phyloP scores from a whole-genome alignment of 1,140 invertebrate species.

The Trichonephila clavata region DNA sequence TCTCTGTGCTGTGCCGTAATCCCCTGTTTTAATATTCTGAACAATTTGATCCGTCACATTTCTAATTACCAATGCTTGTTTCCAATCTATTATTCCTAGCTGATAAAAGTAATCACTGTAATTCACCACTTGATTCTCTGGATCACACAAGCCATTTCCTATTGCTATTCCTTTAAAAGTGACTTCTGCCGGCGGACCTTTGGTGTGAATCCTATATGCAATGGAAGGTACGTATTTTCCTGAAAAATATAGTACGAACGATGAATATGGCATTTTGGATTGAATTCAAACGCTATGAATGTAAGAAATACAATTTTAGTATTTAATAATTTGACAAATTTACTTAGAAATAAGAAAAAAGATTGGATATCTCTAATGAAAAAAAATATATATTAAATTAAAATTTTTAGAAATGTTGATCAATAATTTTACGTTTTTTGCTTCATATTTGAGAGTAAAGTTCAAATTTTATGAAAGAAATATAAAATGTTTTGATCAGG shows the following conservation, averaged over 20 bases:
- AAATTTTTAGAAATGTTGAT: too few relatives aligned
- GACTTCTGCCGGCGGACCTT: constrained; percentile 80
- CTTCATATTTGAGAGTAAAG: too few relatives aligned
- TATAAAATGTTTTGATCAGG: too few relatives aligned
- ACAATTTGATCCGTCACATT: constrained; percentile 81
- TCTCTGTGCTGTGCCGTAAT: constrained; percentile 85
- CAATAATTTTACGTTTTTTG: too few relatives aligned
- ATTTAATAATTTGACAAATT: too few relatives aligned
- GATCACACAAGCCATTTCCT: constrained; percentile 92
- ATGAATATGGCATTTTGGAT: too few relatives aligned
- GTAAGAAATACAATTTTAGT: too few relatives aligned
- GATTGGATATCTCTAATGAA: too few relatives aligned
- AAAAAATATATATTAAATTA: too few relatives aligned
- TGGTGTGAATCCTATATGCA: constrained; percentile 87
- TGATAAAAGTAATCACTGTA: constrained; percentile 92
- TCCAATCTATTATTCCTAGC: constrained; percentile 88
- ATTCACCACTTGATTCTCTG: constrained; percentile 86
- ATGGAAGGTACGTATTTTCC: constrained; percentile 89
- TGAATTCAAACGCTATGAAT: too few relatives aligned
- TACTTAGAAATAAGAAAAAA: too few relatives aligned
- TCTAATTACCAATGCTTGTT: constrained; percentile 75
- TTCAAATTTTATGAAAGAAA: too few relatives aligned
- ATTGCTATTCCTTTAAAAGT: constrained; percentile 86
- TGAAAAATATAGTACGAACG: constrained; percentile 78
- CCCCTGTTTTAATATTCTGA: constrained; percentile 84